Percentiles rank a stretch among this genome's conserved stretches.
Evolutionary conservation across 2,113 vertebrate species (phyloP).

Genomic region (Myodes glareolus): DNA sequence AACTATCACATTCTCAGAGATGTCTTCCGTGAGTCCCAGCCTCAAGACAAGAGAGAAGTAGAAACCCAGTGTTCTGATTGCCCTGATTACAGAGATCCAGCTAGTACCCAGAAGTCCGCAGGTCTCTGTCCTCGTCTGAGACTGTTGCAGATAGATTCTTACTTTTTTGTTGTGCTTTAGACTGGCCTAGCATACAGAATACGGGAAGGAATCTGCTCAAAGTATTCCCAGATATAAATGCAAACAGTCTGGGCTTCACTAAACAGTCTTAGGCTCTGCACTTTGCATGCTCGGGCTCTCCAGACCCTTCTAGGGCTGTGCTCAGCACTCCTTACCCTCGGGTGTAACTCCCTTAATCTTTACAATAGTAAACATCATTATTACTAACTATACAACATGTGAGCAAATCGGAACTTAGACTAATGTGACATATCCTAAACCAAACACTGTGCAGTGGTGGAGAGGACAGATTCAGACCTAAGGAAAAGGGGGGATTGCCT

Average conservation of each 20-base stretch:
- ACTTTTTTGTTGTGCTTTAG: background rate
- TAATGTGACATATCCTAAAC: too few species aligned
- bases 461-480: background rate
- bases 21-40: background rate
- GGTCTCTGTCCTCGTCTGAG: background rate
- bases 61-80: background rate
- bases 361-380: background rate
- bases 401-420: background rate
- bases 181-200: background rate
- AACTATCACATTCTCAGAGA: slow-evolving; percentile 16
- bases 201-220: background rate
- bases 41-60: background rate
- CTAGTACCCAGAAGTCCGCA: background rate
- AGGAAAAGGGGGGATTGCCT: background rate
- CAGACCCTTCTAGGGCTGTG: background rate
- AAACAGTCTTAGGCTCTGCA: background rate
- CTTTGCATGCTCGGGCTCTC: background rate
- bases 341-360: background rate
- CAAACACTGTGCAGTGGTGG: too few species aligned
- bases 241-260: background rate
- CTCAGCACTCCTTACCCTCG: background rate
- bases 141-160: background rate
- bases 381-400: background rate
- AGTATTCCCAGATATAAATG: background rate
- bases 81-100: background rate